Conservation (phyloP, 1,140 invertebrate species). For the Zaprionus davidi region DNA sequence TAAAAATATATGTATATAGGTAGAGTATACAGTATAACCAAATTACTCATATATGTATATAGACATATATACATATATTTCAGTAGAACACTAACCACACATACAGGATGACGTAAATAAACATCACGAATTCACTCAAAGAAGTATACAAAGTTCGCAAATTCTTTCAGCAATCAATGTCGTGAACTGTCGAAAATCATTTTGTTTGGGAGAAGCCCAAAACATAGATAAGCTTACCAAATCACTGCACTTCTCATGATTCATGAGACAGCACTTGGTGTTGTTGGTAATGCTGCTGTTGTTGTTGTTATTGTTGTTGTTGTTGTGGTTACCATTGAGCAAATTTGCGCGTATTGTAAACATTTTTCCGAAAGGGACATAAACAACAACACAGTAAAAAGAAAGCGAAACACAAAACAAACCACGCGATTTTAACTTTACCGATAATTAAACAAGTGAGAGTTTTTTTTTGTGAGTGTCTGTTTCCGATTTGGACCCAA, state of each 20-base stretch:
- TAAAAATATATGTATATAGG: no score
- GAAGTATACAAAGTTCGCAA: not conserved
- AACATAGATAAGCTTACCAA: conserved; percentile 58
- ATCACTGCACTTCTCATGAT: conserved; percentile 64
- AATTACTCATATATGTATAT: not conserved
- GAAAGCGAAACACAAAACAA: conserved; percentile 51
- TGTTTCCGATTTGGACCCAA: conserved; percentile 21
- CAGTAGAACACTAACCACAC: not conserved
- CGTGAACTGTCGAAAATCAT: not conserved
- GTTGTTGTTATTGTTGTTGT: conserved; percentile 39
- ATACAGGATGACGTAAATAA: not conserved
- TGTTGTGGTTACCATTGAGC: conserved; percentile 48
- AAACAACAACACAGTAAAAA: conserved; percentile 59
- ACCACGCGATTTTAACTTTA: conserved; percentile 45
- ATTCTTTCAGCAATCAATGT: not conserved
- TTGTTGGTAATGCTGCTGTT: conserved; percentile 21
- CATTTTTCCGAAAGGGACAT: conserved; percentile 62
- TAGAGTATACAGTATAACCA: no score
- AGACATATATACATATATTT: not conserved
- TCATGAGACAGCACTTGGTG: conserved; percentile 45
- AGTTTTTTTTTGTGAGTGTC: conserved; percentile 46
- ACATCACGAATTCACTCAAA: not conserved
- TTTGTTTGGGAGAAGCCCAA: conserved; percentile 12
- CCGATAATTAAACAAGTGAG: conserved; percentile 75
- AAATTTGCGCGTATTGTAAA: conserved; percentile 80